These are phyloP conservation scores for Zygaena filipendulae DNA, from an alignment of 2,888 invertebrate genomes.

Conservation along the genomic window DNA sequence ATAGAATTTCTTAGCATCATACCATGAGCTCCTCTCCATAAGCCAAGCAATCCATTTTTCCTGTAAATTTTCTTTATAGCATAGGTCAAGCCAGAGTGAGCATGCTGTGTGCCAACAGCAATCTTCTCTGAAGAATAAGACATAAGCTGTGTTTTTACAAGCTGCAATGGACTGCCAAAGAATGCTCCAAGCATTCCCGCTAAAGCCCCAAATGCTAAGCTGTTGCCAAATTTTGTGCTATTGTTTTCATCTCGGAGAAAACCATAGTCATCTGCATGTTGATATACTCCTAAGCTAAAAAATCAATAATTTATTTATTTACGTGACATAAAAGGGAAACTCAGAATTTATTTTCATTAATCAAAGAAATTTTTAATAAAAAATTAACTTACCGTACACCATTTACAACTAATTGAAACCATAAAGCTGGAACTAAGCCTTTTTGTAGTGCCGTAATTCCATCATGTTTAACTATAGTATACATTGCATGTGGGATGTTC, in stretches of 20 bases:
- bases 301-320: constrained; percentile 2
- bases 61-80: constrained; percentile 72
- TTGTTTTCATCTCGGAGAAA: constrained; percentile 72
- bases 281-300: constrained; percentile 79
- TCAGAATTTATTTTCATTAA: background rate
- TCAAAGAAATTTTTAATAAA: too few relatives aligned
- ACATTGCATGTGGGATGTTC: constrained; percentile 85
- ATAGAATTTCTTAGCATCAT: constrained; percentile 81
- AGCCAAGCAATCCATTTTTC: constrained; percentile 62
- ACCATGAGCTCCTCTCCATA: constrained; percentile 82
- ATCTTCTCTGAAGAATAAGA: constrained; percentile 79
- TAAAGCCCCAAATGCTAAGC: constrained; percentile 77
- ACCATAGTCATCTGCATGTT: constrained; percentile 75
- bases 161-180: constrained; percentile 86
- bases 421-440: constrained; percentile 84
- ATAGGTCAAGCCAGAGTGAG: constrained; percentile 73
- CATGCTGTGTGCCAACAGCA: constrained; percentile 91
- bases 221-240: constrained; percentile 73
- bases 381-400: constrained; percentile 57
- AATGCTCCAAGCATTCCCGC: constrained; percentile 83
- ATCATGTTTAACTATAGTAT: constrained; percentile 78
- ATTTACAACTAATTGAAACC: constrained; percentile 79
- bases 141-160: constrained; percentile 91
- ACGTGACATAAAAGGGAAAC: background rate
- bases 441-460: constrained; percentile 80